Evolutionary conservation across 2,888 invertebrate species (phyloP), one percentile per base, ranked within the genome.

Genomic region (Lithophane socia): DNA sequence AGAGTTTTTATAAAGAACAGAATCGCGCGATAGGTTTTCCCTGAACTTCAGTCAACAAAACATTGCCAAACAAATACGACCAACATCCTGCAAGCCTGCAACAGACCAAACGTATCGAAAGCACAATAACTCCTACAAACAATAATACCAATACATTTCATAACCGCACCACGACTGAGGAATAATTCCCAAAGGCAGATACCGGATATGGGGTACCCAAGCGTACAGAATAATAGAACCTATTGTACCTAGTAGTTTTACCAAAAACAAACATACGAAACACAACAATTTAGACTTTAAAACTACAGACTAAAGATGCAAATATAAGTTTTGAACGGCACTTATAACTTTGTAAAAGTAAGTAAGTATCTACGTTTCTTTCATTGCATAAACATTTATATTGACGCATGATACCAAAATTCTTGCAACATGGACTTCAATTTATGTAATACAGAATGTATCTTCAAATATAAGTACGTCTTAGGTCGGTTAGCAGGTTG

Each of bases 131-230:
- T 70, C 60, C 3, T 54, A 66, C 63, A 67, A 68, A 72, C 13
- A 56, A 69, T 75, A 80, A 61, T 60, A 18, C 21, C 61, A 73
- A 77, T 82, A 73, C 29, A 68, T 87, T 82, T 83, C 83, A 81
- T 79, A 87, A 87, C 73, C 58, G 61, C 42, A 49, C 24, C 64
- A 77, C 77, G 83, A 64, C 70, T 77, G 58, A 80, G 69, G 44
- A 65, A 67, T 84, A 87, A 87, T 84, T 84, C 80, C 84, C 80
- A 84, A 86, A 82, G 79, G 79, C 76, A 61, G 13, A 70, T n/a
- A 77, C 75, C 87, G 87, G 87, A 88, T 73, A 78, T 67, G 60
- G 44, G n/a, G 75, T 82, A 86, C 75, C 77, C 77, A 78, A 84
- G 63, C 75, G 83, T 77, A 77, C 69, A 65, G 29, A 80, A 49